Evolutionary conservation across 2,113 vertebrate genomes (phyloP).

Genomic region (Pachyramphus minor): DNA sequence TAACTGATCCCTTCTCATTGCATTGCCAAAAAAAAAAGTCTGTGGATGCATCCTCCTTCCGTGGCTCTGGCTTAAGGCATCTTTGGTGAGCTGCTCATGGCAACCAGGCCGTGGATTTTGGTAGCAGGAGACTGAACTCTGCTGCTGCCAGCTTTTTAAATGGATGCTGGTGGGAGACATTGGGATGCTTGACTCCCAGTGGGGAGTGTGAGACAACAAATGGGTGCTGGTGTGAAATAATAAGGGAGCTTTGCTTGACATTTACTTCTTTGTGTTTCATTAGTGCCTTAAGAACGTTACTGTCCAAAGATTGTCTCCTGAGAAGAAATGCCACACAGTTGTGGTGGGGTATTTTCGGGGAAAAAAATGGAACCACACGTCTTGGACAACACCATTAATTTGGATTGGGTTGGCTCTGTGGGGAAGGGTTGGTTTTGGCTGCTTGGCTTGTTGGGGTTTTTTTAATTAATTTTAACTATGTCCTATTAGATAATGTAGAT

Average conservation of each 20-base stretch:
- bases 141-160: not conserved
- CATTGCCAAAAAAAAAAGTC: not conserved
- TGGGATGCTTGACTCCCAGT: not conserved
- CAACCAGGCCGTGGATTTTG: not conserved
- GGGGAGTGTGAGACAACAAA: not conserved
- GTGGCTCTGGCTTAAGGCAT: not conserved
- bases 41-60: not conserved
- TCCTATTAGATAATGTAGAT: fast-evolving
- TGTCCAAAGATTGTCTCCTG: not conserved
- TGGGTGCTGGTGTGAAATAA: not conserved
- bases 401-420: not conserved
- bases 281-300: not conserved
- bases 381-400: not conserved
- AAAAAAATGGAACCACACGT: not conserved
- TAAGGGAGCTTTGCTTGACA: not conserved
- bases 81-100: not conserved
- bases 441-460: not conserved
- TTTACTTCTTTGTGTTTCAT: not conserved
- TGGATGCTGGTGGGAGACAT: not conserved
- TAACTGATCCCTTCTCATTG: not conserved
- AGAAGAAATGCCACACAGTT: not conserved
- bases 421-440: not conserved
- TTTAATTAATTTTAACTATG: not conserved
- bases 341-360: not conserved
- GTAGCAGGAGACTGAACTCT: not conserved